Evolutionary conservation across 1,140 invertebrate species (phyloP), one percentile per base, ranked within the genome.

Genomic region (Camponotus vicinus): DNA sequence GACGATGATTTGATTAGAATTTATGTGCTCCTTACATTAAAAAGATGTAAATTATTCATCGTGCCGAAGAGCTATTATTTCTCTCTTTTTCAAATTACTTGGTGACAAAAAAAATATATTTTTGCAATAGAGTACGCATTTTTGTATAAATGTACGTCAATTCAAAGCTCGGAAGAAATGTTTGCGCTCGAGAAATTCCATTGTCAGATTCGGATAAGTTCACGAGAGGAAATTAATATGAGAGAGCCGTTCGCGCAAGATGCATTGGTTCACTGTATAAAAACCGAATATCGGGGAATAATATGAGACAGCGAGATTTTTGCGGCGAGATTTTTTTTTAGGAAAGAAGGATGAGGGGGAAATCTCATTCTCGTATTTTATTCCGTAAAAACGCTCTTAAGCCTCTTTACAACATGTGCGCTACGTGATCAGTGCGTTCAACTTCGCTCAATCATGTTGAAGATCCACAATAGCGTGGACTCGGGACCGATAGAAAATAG

Each of bases 331-430:
- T 45, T 57, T 67, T 8, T 42, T 42, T 9, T 42, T 45, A 18
- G 13, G 18, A 45, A 59, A 5, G 88, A 87, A 3, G 40, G 59
- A 79, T 15, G 8, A 85, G 11, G 15, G 5, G 15, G 87, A 87
- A 52, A 52, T 52, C 80, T 71, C 37, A 86, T 89, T 75, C 18
- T 59, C 75, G 69, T 75, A 91, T 90, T 86, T 77, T 55, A 27
- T 27, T 27, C 27, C 27, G 27, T 27, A 67, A 77, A 86, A 91
- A 86, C 69, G 70, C 59, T 83, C 71, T 75, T 84, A 80, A 55
- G 71, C 63, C 88, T 85, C 85, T 91, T 92, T 92, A 91, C 82
- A 88, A 91, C 85, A 87, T 92, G 90, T 88, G 63, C 79, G 52
- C 71, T 92, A 92, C 91, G 91, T 92, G 91, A 86, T 91, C 66